phyloP scores from a whole-genome alignment of 2,888 invertebrate species.

The Temnothorax rugatulus region DNA sequence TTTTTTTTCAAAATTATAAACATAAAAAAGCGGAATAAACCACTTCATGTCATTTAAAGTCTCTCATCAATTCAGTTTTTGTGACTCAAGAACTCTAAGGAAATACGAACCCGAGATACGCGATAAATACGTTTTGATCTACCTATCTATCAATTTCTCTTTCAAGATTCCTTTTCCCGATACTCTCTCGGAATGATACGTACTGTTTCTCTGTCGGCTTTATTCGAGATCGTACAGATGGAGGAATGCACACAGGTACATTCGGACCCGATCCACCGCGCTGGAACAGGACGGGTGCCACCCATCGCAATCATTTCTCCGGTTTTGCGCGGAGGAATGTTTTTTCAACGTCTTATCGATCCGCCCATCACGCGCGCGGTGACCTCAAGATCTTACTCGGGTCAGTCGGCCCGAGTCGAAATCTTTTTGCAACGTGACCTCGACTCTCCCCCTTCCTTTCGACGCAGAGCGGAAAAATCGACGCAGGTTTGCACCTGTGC shows the following conservation, averaged over 20 bases:
- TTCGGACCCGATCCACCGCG: neutral
- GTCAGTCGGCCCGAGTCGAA: conserved; percentile 21
- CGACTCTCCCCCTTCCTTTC: conserved; percentile 10
- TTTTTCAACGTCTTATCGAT: conserved; percentile 40
- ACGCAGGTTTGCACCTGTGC: conserved; percentile 36
- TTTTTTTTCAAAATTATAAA: neutral
- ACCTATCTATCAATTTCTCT: neutral
- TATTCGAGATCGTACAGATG: neutral
- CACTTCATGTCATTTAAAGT: neutral
- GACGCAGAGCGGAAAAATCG: conserved; percentile 13
- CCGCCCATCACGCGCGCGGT: conserved; percentile 37
- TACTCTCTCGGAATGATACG: neutral
- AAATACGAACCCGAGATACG: neutral
- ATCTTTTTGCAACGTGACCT: conserved; percentile 42
- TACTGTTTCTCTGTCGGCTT: neutral
- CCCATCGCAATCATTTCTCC: conserved; percentile 45
- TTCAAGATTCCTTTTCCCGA: neutral
- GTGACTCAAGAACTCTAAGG: neutral
- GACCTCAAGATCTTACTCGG: conserved; percentile 33
- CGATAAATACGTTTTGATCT: conserved; percentile 20
- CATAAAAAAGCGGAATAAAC: neutral
- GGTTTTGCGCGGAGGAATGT: conserved; percentile 29
- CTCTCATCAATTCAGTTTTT: conserved; percentile 23
- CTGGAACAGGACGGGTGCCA: neutral
- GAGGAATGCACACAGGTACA: neutral